phyloP scores from a whole-genome alignment of 2,797 vertebrate species.

The Vespertilio murinus region DNA sequence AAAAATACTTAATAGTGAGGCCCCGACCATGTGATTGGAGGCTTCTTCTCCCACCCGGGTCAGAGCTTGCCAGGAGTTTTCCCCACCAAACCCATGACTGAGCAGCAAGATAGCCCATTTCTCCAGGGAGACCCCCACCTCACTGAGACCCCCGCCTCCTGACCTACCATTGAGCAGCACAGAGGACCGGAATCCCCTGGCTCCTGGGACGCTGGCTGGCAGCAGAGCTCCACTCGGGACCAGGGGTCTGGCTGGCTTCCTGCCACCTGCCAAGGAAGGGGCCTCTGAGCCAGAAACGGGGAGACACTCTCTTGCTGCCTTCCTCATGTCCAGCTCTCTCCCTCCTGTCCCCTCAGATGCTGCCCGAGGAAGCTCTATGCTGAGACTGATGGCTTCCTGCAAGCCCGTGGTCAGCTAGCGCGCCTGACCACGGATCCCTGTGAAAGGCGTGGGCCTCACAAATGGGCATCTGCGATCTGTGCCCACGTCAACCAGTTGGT shows the following conservation, averaged over 20 bases:
- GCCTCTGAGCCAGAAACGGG: neutral
- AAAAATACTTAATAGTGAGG: neutral
- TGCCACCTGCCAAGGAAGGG: neutral
- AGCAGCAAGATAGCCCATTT: neutral
- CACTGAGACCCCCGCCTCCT: fast-evolving
- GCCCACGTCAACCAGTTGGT: neutral
- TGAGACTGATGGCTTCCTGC: neutral
- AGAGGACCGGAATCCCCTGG: neutral
- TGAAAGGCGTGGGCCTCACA: neutral
- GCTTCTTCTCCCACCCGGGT: neutral
- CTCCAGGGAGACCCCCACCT: neutral
- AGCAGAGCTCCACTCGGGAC: neutral
- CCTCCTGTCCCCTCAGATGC: neutral
- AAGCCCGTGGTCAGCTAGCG: neutral
- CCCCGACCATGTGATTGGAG: neutral
- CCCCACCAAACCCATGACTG: neutral
- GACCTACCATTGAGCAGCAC: neutral
- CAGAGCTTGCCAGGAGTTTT: neutral
- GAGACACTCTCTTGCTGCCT: neutral
- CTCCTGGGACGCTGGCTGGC: neutral
- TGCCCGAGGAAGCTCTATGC: neutral
- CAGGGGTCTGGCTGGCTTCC: neutral
- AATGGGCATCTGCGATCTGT: neutral
- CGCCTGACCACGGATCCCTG: neutral
- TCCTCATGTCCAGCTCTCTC: neutral